Base-by-base conservation (phyloP, 2,888 invertebrate species). In the Aleiodes testaceus region DNA sequence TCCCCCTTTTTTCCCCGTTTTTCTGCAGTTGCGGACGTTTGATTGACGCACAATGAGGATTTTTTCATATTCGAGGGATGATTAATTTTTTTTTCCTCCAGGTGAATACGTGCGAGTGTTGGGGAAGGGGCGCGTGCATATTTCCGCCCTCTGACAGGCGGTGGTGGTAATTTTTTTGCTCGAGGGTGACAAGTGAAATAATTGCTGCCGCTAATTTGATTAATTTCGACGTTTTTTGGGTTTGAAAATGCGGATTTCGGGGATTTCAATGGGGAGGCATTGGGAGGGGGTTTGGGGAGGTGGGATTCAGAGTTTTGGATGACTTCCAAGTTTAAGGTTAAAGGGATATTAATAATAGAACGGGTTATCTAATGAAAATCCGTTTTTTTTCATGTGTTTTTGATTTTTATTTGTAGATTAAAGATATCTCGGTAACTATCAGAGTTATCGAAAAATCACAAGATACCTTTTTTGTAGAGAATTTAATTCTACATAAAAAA, bases 111-210 rank as follows among this genome's bases (percentile, higher is more conserved):
- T 36, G 36, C 68, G 59, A 70, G 3, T 26, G 5, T 26, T 72
- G 53, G 36, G 36, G 36, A 78, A 73, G 77, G 78, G 76, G 76
- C 78, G 74, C 72, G 74, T 78, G 76, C 76, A 73, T 0, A 80
- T 79, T 81, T 81, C 79, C 79, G 79, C 78, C 79, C 78, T 80
- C 77, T 78, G 78, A 74, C 76, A 70, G 74, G 61, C 73, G 76
- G 72, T 77, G 75, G 72, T 70, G 78, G 78, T 79, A 78, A 75
- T 75, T 74, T 73, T 72, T 72, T 65, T 72, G 44, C 44, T 76
- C 74, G 69, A 12, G 61, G 44, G 26, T 61, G 72, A 69, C 63
- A 50, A 61, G 47, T 69, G 64, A 45, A 50, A 72, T 49, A 64
- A 64, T 59, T 36, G 30, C 52, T 50, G 44, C 14, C 30, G 44